Conservation (phyloP, 2,888 invertebrate genomes). For the Julus scanicus region DNA sequence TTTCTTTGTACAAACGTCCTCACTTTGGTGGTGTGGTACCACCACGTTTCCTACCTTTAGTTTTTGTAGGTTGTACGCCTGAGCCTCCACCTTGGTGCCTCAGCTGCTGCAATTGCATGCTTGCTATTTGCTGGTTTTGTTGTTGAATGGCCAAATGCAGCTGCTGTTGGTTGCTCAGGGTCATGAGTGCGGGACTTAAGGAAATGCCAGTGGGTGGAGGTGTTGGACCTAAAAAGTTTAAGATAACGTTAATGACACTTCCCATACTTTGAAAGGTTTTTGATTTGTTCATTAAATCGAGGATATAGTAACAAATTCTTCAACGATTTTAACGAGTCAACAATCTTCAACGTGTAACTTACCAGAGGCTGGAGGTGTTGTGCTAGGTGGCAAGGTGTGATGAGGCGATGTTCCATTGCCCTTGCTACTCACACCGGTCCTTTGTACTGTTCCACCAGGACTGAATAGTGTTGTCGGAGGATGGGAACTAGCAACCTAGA, state of each 20-base stretch:
- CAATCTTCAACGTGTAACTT: background rate
- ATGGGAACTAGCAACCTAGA: slow-evolving; percentile 51
- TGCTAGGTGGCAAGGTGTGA: slow-evolving; percentile 2
- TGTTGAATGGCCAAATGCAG: slow-evolving; percentile 46
- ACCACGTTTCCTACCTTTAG: slow-evolving; percentile 44
- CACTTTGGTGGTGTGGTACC: slow-evolving; percentile 37
- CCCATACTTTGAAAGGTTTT: background rate
- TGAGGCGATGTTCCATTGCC: background rate
- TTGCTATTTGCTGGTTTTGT: slow-evolving; percentile 37
- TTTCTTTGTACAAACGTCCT: background rate
- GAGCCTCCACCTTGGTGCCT: slow-evolving; percentile 43
- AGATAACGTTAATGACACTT: background rate
- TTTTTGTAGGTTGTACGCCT: background rate
- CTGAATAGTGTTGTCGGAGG: background rate
- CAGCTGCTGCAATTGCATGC: slow-evolving; percentile 38
- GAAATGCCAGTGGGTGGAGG: background rate
- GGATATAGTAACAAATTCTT: background rate
- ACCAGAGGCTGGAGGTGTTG: slow-evolving; percentile 31
- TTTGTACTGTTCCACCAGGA: background rate
- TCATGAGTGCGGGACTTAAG: slow-evolving; percentile 17
- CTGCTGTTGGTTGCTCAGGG: slow-evolving; percentile 41
- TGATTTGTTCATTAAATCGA: background rate
- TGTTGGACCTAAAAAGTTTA: slow-evolving; percentile 14
- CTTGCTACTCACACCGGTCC: background rate
- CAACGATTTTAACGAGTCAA: no score